These are phyloP conservation scores for Bombylius discolor DNA, from an alignment of 2,888 invertebrate species.

Conservation along the genomic window DNA sequence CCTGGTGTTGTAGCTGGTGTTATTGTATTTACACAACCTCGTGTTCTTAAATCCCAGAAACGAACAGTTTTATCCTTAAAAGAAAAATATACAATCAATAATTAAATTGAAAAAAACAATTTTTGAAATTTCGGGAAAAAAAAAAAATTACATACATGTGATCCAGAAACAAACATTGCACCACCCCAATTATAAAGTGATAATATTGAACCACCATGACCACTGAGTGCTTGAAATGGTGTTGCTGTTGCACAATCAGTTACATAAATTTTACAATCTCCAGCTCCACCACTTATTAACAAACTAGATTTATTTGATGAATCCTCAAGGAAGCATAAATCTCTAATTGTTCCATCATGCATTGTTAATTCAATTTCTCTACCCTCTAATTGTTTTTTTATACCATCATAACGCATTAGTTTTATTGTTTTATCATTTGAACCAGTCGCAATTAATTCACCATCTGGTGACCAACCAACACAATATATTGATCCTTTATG, in stretches of 20 bases:
- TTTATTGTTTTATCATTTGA: slow-evolving; percentile 95
- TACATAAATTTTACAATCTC: slow-evolving; percentile 91
- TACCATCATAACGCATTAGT: slow-evolving; percentile 77
- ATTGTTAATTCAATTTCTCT: slow-evolving; percentile 74
- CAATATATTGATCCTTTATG: slow-evolving; percentile 96
- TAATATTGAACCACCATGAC: slow-evolving; percentile 83
- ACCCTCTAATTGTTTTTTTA: slow-evolving; percentile 71
- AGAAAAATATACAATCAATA: background rate
- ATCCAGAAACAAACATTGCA: slow-evolving; percentile 92
- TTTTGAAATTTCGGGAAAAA: background rate
- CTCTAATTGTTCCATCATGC: slow-evolving; percentile 93
- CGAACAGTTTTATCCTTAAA: slow-evolving; percentile 70
- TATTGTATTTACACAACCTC: slow-evolving; percentile 79
- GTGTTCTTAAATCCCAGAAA: slow-evolving; percentile 87
- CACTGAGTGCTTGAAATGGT: slow-evolving; percentile 70
- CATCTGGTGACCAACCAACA: slow-evolving; percentile 84
- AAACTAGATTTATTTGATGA: slow-evolving; percentile 74
- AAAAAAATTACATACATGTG: slow-evolving; percentile 40
- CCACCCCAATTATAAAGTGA: slow-evolving; percentile 90
- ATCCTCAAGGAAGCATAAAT: slow-evolving; percentile 89
- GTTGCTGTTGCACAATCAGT: slow-evolving; percentile 91
- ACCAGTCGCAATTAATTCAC: slow-evolving; percentile 87
- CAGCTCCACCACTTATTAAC: slow-evolving; percentile 87
- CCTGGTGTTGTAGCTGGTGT: slow-evolving; percentile 68
- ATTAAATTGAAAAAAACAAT: too few species aligned